phyloP scores from a whole-genome alignment of 2,113 vertebrate genomes.

The Brachyhypopomus occidentalis region DNA sequence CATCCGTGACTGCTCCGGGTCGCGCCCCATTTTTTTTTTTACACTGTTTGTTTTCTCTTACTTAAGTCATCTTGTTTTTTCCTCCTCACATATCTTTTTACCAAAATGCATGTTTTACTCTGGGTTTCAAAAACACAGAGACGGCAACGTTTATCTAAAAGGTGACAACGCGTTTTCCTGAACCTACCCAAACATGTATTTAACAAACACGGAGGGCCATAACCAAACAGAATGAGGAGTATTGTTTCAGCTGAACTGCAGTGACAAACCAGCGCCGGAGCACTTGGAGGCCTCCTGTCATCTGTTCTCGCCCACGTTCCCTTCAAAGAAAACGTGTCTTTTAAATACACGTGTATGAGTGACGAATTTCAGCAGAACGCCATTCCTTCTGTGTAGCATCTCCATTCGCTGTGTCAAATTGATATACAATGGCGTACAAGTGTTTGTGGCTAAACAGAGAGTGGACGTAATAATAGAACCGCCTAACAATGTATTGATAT shows the following conservation, averaged over 20 bases:
- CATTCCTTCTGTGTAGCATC: conserved; percentile 17
- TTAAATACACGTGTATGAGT: conserved; percentile 43
- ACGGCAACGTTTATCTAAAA: conserved; percentile 78
- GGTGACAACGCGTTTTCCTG: conserved; percentile 67
- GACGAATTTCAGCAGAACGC: conserved; percentile 35
- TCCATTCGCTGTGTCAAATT: conserved; percentile 13
- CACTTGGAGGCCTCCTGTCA: conserved; percentile 54
- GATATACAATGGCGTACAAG: neutral
- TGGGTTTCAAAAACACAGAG: conserved; percentile 71
- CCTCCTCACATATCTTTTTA: conserved; percentile 58
- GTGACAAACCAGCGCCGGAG: neutral
- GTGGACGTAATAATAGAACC: neutral
- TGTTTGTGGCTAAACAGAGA: conserved; percentile 1
- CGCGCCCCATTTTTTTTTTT: conserved; percentile 53
- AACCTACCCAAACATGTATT: conserved; percentile 66
- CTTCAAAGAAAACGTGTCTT: conserved; percentile 45
- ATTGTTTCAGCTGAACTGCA: conserved; percentile 24
- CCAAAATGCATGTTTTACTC: conserved; percentile 69
- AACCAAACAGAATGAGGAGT: conserved; percentile 65
- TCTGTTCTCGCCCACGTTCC: conserved; percentile 25
- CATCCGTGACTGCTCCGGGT: conserved; percentile 83
- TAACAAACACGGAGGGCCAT: conserved; percentile 64
- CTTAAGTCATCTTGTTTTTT: conserved; percentile 67
- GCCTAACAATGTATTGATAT: neutral
- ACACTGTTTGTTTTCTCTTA: conserved; percentile 64